Percentiles rank a stretch among this genome's conserved stretches.
These are phyloP conservation scores for Pristis pectinata DNA, from an alignment of 2,797 vertebrate genomes.

Conservation along the genomic window DNA sequence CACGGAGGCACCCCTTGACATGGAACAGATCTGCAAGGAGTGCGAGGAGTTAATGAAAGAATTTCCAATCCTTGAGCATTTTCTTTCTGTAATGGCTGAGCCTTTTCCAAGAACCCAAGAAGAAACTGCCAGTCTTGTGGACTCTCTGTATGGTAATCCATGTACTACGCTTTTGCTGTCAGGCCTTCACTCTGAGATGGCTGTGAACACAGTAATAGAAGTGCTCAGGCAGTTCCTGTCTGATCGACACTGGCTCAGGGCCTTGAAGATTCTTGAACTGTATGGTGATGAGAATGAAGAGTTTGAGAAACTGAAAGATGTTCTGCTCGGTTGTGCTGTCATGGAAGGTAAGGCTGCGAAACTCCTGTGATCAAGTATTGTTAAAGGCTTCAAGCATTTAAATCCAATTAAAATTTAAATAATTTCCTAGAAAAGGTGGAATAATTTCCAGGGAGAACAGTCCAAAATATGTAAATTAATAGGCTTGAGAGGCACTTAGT, in stretches of 20 bases:
- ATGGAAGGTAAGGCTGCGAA: conserved; percentile 63
- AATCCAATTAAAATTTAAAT: not conserved
- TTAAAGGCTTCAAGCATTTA: not conserved
- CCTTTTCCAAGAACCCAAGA: conserved; percentile 60
- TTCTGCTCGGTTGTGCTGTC: conserved; percentile 72
- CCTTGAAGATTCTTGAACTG: conserved; percentile 70
- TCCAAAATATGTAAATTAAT: not conserved
- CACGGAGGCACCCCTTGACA: conserved; percentile 70
- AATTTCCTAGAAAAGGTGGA: not conserved
- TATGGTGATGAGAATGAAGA: conserved; percentile 65
- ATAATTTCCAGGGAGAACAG: not conserved
- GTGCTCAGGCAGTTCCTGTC: conserved; percentile 74
- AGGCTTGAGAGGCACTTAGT: not conserved
- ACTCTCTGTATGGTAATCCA: conserved; percentile 65
- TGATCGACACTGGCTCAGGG: conserved; percentile 64
- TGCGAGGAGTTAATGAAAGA: conserved; percentile 71
- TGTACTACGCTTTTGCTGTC: conserved; percentile 67
- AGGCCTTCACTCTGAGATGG: conserved; percentile 64
- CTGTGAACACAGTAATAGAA: conserved; percentile 60
- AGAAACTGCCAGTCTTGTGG: conserved; percentile 51
- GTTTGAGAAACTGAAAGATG: conserved; percentile 65
- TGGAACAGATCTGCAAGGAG: conserved; percentile 76
- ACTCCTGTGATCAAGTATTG: not conserved
- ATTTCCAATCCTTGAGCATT: conserved; percentile 70
- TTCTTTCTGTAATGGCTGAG: conserved; percentile 68